Percentiles rank a stretch among this genome's conserved stretches.
phyloP scores from a whole-genome alignment of 92 coral and sea anemone species.

The Chrysogorgia sp. region DNA sequence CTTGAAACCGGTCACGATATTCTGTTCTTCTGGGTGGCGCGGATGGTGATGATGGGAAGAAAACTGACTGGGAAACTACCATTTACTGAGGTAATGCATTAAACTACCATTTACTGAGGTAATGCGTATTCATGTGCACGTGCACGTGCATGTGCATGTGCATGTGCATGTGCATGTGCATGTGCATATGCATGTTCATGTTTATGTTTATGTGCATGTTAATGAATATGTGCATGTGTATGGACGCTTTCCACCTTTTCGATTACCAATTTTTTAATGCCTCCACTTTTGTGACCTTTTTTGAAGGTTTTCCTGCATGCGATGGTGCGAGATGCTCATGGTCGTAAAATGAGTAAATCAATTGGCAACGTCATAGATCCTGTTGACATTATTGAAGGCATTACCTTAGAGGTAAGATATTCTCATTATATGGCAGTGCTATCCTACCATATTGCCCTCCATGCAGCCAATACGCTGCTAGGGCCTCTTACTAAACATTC shows the following conservation, averaged over 20 bases:
- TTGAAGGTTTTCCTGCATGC: slow-evolving; percentile 86
- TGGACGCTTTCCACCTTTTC: too few species aligned
- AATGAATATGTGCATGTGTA: too few species aligned
- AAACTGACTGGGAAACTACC: slow-evolving; percentile 88
- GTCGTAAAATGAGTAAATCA: slow-evolving; percentile 99
- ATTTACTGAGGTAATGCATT: slow-evolving; percentile 67
- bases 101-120: background rate
- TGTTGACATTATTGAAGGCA: slow-evolving; percentile 92
- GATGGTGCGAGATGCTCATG: slow-evolving; percentile 99
- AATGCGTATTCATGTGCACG: background rate
- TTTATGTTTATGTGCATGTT: too few species aligned
- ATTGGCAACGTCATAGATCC: slow-evolving; percentile 99
- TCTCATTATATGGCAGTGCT: background rate
- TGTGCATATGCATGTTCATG: too few species aligned
- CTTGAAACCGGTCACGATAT: slow-evolving; percentile 99
- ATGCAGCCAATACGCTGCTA: background rate
- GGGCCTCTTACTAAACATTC: background rate
- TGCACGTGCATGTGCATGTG: background rate
- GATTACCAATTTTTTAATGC: too few species aligned
- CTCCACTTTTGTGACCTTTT: background rate
- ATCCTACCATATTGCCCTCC: background rate
- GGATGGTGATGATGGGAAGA: slow-evolving; percentile 98
- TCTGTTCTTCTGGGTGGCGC: slow-evolving; percentile 98
- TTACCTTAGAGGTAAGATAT: slow-evolving; percentile 76
- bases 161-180: too few species aligned